phyloP scores from a whole-genome alignment of 1,140 invertebrate genomes.

The Drosophila orosa region DNA sequence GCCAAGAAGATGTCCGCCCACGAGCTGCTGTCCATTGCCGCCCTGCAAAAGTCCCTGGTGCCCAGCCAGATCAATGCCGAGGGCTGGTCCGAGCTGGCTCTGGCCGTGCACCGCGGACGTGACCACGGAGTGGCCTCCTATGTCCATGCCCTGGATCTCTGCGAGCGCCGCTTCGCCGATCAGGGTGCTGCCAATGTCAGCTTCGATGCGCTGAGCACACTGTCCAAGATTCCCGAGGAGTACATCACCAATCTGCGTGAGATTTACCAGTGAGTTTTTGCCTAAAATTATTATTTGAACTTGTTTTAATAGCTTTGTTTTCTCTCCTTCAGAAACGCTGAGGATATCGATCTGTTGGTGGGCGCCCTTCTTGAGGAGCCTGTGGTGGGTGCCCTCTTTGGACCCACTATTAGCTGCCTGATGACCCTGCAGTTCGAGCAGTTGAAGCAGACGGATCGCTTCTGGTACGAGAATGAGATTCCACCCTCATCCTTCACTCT shows the following conservation, averaged over 20 bases:
- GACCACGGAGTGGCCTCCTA: conserved; percentile 97
- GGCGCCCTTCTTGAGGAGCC: conserved; percentile 94
- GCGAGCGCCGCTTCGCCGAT: conserved; percentile 86
- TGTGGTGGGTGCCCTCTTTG: conserved; percentile 91
- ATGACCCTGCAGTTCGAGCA: conserved; percentile 92
- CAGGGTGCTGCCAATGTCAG: conserved; percentile 67
- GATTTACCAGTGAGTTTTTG: conserved; percentile 73
- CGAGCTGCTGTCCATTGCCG: conserved; percentile 85
- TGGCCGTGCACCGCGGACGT: conserved; percentile 89
- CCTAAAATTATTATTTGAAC: neutral
- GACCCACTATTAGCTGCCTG: conserved; percentile 94
- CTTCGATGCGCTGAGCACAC: conserved; percentile 61
- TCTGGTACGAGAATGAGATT: conserved; percentile 98
- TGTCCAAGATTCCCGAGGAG: conserved; percentile 76
- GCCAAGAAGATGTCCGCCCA: conserved; percentile 79
- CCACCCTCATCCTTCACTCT: conserved; percentile 93
- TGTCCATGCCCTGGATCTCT: conserved; percentile 86
- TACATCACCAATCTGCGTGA: conserved; percentile 77
- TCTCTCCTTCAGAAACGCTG: conserved; percentile 86
- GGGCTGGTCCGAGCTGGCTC: conserved; percentile 85
- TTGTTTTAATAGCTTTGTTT: neutral
- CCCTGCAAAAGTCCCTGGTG: conserved; percentile 83
- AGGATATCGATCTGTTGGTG: conserved; percentile 94
- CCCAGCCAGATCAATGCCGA: conserved; percentile 69
- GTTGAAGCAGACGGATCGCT: conserved; percentile 93